Conservation (phyloP, 2,113 vertebrate species). For the Chinchilla lanigera region DNA sequence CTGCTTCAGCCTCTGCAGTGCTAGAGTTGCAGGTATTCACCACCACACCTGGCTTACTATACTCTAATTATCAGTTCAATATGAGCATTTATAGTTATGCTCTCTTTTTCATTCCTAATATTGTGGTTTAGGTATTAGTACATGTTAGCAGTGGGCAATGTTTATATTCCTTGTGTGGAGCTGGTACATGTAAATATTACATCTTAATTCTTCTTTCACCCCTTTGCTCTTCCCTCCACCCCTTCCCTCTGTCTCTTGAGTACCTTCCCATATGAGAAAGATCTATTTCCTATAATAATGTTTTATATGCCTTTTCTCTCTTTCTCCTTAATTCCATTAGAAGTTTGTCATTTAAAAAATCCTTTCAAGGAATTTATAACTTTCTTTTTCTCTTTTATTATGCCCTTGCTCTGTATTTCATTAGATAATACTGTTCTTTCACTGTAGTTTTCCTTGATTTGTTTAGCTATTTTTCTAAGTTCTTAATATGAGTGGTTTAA, state of each 20-base stretch:
- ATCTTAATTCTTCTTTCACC: background rate
- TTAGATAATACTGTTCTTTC: background rate
- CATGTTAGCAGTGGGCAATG: background rate
- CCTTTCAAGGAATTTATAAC: background rate
- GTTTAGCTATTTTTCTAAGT: background rate
- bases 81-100: background rate
- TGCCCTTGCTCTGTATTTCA: background rate
- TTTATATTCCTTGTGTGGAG: background rate
- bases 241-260: background rate
- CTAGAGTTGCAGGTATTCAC: too few species aligned
- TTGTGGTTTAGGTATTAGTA: background rate
- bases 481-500: background rate
- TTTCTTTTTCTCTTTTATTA: background rate
- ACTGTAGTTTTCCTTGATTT: background rate
- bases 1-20: too few species aligned
- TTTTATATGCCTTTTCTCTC: background rate
- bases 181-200: background rate
- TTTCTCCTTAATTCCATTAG: conserved; percentile 15
- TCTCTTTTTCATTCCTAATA: background rate
- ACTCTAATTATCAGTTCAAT: background rate
- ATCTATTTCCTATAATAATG: background rate
- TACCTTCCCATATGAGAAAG: background rate
- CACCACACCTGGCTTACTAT: too few species aligned
- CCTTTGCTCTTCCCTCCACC: background rate
- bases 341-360: background rate